Percentiles rank a stretch among this genome's conserved stretches.
Conservation (phyloP, 1,140 invertebrate genomes). For the Leucophenga varia region DNA sequence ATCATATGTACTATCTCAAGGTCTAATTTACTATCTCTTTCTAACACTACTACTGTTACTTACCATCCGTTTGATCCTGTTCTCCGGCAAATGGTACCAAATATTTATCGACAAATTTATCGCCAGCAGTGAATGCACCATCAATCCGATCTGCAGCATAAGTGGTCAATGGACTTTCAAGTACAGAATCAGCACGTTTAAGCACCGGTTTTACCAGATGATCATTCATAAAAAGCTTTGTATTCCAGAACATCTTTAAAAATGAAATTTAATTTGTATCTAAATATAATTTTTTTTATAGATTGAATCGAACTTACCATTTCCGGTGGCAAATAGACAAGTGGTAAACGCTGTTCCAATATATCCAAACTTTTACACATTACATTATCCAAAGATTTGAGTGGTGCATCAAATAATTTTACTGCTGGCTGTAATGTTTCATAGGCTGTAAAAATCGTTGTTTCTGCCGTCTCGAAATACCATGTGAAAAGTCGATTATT, state of each 20-base stretch:
- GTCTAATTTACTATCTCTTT: background rate
- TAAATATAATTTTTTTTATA: too few relatives aligned
- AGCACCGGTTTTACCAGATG: constrained; percentile 68
- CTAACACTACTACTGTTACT: constrained; percentile 24
- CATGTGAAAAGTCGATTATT: constrained; percentile 65
- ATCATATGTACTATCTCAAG: too few relatives aligned
- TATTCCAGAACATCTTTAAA: constrained; percentile 72
- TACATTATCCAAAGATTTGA: constrained; percentile 70
- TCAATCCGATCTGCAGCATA: constrained; percentile 71
- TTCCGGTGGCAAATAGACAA: constrained; percentile 73
- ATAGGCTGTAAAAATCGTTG: constrained; percentile 66
- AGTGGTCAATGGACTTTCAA: constrained; percentile 67
- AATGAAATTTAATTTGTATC: too few relatives aligned
- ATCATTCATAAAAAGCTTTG: constrained; percentile 70
- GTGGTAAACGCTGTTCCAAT: constrained; percentile 74
- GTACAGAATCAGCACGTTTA: constrained; percentile 72
- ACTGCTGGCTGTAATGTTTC: constrained; percentile 69
- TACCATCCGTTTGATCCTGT: constrained; percentile 63
- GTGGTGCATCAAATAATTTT: constrained; percentile 66
- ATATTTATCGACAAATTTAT: constrained; percentile 79
- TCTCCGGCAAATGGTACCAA: constrained; percentile 64
- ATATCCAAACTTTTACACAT: constrained; percentile 76
- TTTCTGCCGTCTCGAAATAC: constrained; percentile 72
- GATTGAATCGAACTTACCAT: too few relatives aligned
- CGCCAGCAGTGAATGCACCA: constrained; percentile 70